A percentile compares a stretch with the other conserved stretches of the same genome.
phyloP scores from a whole-genome alignment of 2,888 invertebrate genomes.

The Dorcus parallelipipedus region DNA sequence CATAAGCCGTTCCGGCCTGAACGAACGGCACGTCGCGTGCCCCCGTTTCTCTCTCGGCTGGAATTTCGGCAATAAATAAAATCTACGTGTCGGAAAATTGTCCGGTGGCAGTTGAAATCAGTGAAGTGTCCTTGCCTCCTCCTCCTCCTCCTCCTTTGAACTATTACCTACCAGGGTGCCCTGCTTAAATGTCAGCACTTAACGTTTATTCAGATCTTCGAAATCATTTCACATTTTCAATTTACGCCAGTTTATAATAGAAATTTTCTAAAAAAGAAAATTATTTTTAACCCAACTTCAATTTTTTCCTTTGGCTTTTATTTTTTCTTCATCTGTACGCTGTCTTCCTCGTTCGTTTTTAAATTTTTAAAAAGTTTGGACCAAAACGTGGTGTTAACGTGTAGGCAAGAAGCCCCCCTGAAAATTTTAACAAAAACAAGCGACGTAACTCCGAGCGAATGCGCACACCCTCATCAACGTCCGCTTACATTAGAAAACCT shows the following conservation, averaged over 20 bases:
- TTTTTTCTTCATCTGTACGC: too few species aligned
- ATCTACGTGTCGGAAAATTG: background rate
- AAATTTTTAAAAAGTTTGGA: too few species aligned
- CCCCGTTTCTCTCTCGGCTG: constrained; percentile 4
- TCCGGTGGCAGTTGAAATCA: constrained; percentile 17
- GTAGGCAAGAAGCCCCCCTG: too few species aligned
- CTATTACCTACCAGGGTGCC: constrained; percentile 18
- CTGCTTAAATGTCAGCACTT: constrained; percentile 36
- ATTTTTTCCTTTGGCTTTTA: too few species aligned
- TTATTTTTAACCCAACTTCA: too few species aligned
- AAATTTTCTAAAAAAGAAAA: too few species aligned
- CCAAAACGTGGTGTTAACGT: too few species aligned
- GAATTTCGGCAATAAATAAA: too few species aligned
- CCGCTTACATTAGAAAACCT: constrained; percentile 14
- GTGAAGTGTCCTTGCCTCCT: constrained; percentile 17
- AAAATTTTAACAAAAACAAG: too few species aligned
- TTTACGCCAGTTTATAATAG: constrained; percentile 19
- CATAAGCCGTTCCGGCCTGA: constrained; percentile 22
- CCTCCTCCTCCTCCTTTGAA: constrained; percentile 18
- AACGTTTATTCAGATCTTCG: constrained; percentile 28
- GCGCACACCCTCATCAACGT: constrained; percentile 27
- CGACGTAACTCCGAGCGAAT: background rate
- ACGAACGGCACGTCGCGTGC: constrained; percentile 12
- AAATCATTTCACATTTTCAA: constrained; percentile 21
- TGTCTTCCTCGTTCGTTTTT: too few species aligned